Base-by-base conservation (phyloP, 2,797 vertebrate species). In the Hyperoplus lanceolatus region DNA sequence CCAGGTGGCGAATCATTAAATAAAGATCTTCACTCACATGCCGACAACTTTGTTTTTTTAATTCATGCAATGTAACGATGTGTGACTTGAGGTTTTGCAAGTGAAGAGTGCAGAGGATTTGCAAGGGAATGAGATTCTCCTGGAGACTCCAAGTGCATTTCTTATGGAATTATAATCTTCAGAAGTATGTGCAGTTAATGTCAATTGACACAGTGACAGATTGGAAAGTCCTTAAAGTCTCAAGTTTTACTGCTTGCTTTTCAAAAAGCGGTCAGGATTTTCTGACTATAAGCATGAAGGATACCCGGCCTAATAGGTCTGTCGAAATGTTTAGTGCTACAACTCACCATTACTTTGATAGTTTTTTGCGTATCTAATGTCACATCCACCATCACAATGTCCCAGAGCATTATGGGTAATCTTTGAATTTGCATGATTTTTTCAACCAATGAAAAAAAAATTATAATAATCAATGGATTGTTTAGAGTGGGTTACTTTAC, bases 401-500 rank as follows among this genome's bases (percentile, higher is more conserved):
- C 29, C 29, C 29, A 29, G 29, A 29, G 29, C 29, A 29, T 29
- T 29, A 29, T 29, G 29, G 29, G 29, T 29, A 5, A 11, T 43
- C 9, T 43, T 36, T 61, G 39, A 42, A 14, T 29, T 45, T 45
- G 38, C 3, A 18, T 1, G 5, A 45, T 16, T 46, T 36, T 18
- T 45, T 14, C 9, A 4, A 8, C 21, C 15, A 49, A 39, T 29
- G 29, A 29, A 29, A 29, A 29, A 29, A 29, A 29, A 29, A 29
- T 3, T 3, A 3, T 29, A 29, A 29, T 3, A 29, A 3, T 29
- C 21, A 21, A 21, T 21, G 21, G 21, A 21, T 21, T 21, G 21
- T 21, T 21, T 21, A 21, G 21, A 29, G 63, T 0, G 4, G 73
- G 16, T 59, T 69, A 65, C 58, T 80, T 92, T 73, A 95, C 98